Evolutionary conservation across 2,888 invertebrate species (phyloP), one percentile per base, ranked within the genome.

Genomic region (Metellina segmentata): DNA sequence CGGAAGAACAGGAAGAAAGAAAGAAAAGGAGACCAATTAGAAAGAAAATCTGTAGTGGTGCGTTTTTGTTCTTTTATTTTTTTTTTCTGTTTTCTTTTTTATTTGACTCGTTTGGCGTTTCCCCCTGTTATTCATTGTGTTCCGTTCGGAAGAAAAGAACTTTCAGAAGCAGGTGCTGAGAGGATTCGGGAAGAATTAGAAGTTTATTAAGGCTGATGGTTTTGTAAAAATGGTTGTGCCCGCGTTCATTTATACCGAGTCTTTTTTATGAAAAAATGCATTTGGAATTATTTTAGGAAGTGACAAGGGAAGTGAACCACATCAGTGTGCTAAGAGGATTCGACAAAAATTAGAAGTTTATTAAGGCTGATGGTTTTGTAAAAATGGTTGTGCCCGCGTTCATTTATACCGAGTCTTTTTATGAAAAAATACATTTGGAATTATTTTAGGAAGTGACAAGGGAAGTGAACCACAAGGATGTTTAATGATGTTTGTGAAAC

Each of bases 311-410:
- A 34, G 34, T 34, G 4, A 34, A 34, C 34, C 34, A 34, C 34
- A 2, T 34, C n/a, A n/a, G n/a, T n/a, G 78, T 86, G 78, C 71
- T 86, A 70, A 69, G 6, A 20, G 51, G 70, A 48, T 49, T 72
- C 51, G 20, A 52, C 70, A 86, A 86, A 78, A 34, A 78, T 86
- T 79, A 79, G 81, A 89, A 82, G 82, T 82, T 89, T 75, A 82
- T 89, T 81, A 89, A 16, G 34, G 72, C 4, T 34, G 1, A 4
- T 34, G 34, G 34, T 34, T 34, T 34, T 4, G 4, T 34, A 2
- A 34, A 34, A 34, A 34, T 34, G 34, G 4, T 34, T 34, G 34
- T 34, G 34, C 34, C 34, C 34, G 34, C 34, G 34, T 34, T 34
- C 34, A 4, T 34, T 34, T 34, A 34, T 34, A 4, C 34, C 1